Conservation (phyloP, 2,797 vertebrate genomes). For the Tiaroga cobitis region DNA sequence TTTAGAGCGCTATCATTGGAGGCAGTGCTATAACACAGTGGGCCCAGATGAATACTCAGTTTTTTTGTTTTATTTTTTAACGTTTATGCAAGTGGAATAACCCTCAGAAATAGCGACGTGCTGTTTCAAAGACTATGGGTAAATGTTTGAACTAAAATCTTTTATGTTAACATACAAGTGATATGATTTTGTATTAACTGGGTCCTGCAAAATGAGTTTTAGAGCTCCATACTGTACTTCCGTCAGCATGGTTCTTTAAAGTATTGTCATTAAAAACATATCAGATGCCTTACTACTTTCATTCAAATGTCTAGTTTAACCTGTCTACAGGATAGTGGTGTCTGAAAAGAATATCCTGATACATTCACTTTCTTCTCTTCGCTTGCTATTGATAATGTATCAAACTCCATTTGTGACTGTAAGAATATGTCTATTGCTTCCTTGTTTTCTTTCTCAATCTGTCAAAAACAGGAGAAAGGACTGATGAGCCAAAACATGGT, state of each 20-base stretch:
- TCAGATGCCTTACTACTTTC: slow-evolving; percentile 48
- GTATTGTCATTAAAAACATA: slow-evolving; percentile 33
- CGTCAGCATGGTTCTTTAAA: slow-evolving; percentile 5
- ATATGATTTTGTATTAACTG: slow-evolving; percentile 34
- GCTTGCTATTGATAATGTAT: background rate
- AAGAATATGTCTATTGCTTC: background rate
- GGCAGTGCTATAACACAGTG: background rate
- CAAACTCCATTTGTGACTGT: background rate
- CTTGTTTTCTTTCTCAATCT: background rate
- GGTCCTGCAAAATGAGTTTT: slow-evolving; percentile 27
- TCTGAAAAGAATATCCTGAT: background rate
- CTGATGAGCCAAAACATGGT: background rate
- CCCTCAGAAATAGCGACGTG: background rate
- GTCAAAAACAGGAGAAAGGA: slow-evolving; percentile 4
- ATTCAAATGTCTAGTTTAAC: slow-evolving; percentile 10
- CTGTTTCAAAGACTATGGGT: background rate
- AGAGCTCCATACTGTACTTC: background rate
- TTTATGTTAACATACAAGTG: background rate
- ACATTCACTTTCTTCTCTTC: background rate
- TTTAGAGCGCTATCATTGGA: slow-evolving; percentile 20
- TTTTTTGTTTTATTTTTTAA: background rate
- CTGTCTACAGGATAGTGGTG: background rate
- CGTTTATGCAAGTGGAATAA: background rate
- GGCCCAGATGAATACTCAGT: background rate
- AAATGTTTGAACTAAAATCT: background rate